Evolutionary conservation across 2,797 vertebrate species (phyloP), one percentile per base, ranked within the genome.

Genomic region (Helarctos malayanus): DNA sequence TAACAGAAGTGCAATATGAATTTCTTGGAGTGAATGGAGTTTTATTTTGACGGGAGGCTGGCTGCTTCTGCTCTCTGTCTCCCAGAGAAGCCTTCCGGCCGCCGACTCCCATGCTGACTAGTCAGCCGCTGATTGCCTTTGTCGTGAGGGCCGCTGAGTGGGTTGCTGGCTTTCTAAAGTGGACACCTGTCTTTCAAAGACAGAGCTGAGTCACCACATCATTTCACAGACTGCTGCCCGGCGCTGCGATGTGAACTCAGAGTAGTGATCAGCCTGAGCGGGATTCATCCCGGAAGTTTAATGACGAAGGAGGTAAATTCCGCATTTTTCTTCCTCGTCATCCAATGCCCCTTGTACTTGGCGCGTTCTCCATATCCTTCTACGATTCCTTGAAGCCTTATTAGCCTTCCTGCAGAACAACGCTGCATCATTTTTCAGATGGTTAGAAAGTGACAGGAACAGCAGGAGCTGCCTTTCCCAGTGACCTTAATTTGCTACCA

Each of bases 401-500:
- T 69, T 90, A 75, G 49, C 75, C 80, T 84, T 94, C 75, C 81
- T 73, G 90, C 29, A 27, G 52, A 63, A 85, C 32, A 79, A 69
- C 32, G n/a, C 3, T 1, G 57, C 41, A 27, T 95, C 92, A 68
- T 94, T 96, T 96, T 95, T 97, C 93, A 94, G 80, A 65, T 49
- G 16, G 68, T 57, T 94, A 49, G 27, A 92, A 94, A 88, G 65
- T 52, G 80, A 97, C 93, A 96, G 86, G 15, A 97, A 93, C 57
- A 95, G 89, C 59, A 63, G 93, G 71, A 75, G 47, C 91, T 86
- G 76, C 86, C 94, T 93, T 73, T 90, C 93, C 52, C 54, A 12
- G 78, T 88, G 97, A 96, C 95, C 94, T 95, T 94, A 75, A 90
- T 96, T 94, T 83, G 89, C 61, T 38, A 3, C 69, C 75, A 63